Evolutionary conservation across 2,888 invertebrate genomes (phyloP), one percentile per base, ranked within the genome.

Genomic region (Eupithecia tripunctaria): DNA sequence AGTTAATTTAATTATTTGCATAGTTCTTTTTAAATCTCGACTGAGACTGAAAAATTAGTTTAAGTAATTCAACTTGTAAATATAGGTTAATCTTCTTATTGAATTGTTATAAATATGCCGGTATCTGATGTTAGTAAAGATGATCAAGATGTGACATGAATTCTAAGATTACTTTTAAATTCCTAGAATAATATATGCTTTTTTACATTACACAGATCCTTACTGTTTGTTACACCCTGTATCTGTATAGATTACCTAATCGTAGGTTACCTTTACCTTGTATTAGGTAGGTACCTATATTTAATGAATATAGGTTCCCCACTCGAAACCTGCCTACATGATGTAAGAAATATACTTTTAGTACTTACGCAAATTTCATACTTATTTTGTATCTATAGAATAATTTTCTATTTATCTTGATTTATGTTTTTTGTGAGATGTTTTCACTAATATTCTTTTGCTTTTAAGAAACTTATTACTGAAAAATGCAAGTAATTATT

Each of bases 21-120:
- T 64, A 29, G 47, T 47, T 36, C 27, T 72, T 8, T 32, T 36
- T 43, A 43, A 76, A 77, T 76, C 73, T 76, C 74, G 69, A 77
- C 72, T 78, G 75, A 79, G 79, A 79, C 79, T 79, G 79, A 79
- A 77, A 71, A 70, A 25, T 63, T 67, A 73, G 51, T 72, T 67
- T 73, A 75, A 74, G 70, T 41, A 64, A 59, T 51, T 32, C 59
- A 36, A 41, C 2, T 56, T 56, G 56, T 56, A 56, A 25, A 56
- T 56, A 25, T 51, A 51, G 51, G 21, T 51, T 21, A 51, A 21
- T 56, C 56, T 56, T 25, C 21, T 56, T 56, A 56, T 25, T 56
- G 56, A 56, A 56, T 25, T 25, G 56, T 56, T 56, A 25, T 56
- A 25, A 25, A 21, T 25, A 25, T 25, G 56, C 21, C 21, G 21